These are phyloP conservation scores for Phalacrocorax pelagicus DNA, from an alignment of 2,113 vertebrate species.

Conservation along the genomic window DNA sequence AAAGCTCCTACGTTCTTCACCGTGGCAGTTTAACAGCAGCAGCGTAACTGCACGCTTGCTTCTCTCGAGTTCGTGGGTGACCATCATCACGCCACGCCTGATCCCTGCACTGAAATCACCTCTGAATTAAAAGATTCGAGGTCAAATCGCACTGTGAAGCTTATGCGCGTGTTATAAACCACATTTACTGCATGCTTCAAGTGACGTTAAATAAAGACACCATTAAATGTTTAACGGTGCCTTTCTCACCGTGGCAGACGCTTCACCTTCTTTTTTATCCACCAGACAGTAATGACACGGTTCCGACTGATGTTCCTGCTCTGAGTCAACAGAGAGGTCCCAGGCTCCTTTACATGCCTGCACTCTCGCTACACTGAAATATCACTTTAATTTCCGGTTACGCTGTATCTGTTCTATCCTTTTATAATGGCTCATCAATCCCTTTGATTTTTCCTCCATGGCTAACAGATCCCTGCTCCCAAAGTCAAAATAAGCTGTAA, in stretches of 20 bases:
- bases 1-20: accelerated
- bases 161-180: accelerated
- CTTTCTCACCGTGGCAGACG: background rate
- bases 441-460: background rate
- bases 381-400: background rate
- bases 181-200: background rate
- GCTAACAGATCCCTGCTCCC: background rate
- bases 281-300: accelerated
- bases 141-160: background rate
- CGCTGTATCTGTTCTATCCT: background rate
- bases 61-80: accelerated
- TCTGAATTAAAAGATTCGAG: background rate
- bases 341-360: background rate
- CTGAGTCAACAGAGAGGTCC: background rate
- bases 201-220: background rate
- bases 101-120: background rate
- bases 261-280: background rate
- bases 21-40: background rate
- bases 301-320: background rate
- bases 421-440: background rate
- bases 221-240: background rate
- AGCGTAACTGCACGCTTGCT: accelerated
- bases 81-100: accelerated
- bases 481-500: background rate
- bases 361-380: background rate